Conservation (phyloP, 2,797 vertebrate species). For the Leptatherina wallacei region DNA sequence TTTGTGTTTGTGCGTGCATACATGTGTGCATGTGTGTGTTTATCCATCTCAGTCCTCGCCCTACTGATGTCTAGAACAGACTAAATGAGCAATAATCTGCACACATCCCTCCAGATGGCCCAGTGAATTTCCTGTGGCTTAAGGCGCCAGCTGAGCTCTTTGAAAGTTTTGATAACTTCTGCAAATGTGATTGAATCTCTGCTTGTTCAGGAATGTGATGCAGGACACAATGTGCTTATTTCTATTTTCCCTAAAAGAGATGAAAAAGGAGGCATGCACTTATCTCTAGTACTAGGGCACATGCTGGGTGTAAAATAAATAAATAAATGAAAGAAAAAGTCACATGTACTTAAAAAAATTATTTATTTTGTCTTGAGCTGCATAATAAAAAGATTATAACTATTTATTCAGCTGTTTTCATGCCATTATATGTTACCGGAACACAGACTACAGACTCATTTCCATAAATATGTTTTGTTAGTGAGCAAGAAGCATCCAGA, state of each 20-base stretch:
- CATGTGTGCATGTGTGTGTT: conserved; percentile 52
- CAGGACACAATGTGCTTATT: conserved; percentile 70
- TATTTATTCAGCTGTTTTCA: neutral
- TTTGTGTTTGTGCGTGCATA: conserved; percentile 47
- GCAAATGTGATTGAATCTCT: conserved; percentile 83
- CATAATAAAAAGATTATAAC: neutral
- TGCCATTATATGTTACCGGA: neutral
- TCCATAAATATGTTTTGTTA: conserved; percentile 15
- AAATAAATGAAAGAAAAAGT: neutral
- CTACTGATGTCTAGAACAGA: conserved; percentile 85
- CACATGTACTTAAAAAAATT: neutral
- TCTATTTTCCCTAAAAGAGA: conserved; percentile 65
- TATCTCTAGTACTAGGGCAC: conserved; percentile 17
- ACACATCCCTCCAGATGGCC: conserved; percentile 86
- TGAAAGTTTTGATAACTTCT: conserved; percentile 87
- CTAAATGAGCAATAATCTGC: conserved; percentile 87
- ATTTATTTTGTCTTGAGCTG: neutral
- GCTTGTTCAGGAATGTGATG: conserved; percentile 80
- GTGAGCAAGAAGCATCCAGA: neutral
- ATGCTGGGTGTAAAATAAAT: conserved; percentile 19
- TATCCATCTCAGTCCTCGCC: conserved; percentile 69
- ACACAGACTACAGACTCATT: neutral
- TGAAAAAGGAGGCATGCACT: conserved; percentile 57
- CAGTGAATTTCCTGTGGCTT: conserved; percentile 88
- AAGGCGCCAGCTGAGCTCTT: conserved; percentile 83